Conservation (phyloP, 1,140 invertebrate species). For the Zeugodacus cucurbitae region DNA sequence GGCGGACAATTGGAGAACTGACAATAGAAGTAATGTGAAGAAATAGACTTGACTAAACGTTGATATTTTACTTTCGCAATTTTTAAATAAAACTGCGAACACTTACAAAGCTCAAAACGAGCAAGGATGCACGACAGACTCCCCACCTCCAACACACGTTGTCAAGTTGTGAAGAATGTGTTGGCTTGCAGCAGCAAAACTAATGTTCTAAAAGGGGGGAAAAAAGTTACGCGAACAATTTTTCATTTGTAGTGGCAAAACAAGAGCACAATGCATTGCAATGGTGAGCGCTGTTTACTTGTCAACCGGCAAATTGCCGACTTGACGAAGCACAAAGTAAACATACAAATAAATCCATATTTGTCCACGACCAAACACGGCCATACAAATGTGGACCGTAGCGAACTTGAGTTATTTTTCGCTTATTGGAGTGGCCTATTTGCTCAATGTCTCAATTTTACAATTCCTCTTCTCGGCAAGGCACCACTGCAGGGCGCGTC, state of each 20-base stretch:
- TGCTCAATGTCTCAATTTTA: neutral
- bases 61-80: no score
- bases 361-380: neutral
- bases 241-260: neutral
- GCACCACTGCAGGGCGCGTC: neutral
- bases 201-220: neutral
- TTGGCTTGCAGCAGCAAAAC: neutral
- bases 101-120: no score
- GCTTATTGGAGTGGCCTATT: neutral
- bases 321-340: neutral
- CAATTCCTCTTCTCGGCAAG: neutral
- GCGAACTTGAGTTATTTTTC: neutral
- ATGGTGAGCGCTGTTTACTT: neutral
- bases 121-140: no score
- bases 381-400: neutral
- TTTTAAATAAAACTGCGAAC: no score
- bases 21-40: no score
- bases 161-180: neutral
- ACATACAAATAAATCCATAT: neutral
- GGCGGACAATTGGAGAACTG: neutral
- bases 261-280: neutral
- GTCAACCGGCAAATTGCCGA: neutral
- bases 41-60: no score
- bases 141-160: neutral
- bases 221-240: neutral